Evolutionary conservation across 2,113 vertebrate species (phyloP).

Genomic region (Gnathonemus echidnorhynchus): DNA sequence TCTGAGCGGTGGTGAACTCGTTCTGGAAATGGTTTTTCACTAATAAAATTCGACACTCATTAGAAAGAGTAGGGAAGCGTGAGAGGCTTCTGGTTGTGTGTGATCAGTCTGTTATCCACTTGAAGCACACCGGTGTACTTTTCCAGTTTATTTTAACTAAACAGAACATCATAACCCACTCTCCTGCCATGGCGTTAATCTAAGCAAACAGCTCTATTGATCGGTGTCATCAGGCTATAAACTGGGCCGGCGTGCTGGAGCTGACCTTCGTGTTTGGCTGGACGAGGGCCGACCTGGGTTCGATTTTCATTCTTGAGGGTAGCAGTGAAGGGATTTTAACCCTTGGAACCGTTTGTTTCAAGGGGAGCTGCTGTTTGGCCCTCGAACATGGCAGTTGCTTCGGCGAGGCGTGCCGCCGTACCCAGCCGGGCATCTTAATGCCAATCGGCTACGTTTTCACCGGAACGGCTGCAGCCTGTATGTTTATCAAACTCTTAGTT

Average conservation of each 20-base stretch:
- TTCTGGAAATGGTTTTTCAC: background rate
- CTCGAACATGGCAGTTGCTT: background rate
- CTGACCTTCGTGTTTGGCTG: background rate
- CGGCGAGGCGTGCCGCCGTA: background rate
- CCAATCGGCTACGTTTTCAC: background rate
- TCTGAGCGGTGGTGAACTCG: constrained; percentile 12
- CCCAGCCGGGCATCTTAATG: background rate
- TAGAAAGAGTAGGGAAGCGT: background rate
- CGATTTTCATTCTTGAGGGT: background rate
- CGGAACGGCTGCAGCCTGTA: background rate
- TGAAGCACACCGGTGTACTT: background rate
- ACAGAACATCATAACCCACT: background rate
- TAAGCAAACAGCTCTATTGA: background rate
- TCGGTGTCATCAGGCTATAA: background rate
- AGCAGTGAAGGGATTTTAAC: background rate
- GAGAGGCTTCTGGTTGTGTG: background rate
- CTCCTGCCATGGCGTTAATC: background rate
- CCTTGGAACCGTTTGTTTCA: background rate
- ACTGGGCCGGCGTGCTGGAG: background rate
- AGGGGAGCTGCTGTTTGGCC: background rate
- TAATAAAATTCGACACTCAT: background rate
- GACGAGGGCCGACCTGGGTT: background rate
- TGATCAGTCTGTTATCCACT: background rate
- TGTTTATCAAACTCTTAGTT: background rate
- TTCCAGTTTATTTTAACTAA: background rate